Base-by-base conservation (phyloP, 2,888 invertebrate genomes). In the Colostygia pectinataria region DNA sequence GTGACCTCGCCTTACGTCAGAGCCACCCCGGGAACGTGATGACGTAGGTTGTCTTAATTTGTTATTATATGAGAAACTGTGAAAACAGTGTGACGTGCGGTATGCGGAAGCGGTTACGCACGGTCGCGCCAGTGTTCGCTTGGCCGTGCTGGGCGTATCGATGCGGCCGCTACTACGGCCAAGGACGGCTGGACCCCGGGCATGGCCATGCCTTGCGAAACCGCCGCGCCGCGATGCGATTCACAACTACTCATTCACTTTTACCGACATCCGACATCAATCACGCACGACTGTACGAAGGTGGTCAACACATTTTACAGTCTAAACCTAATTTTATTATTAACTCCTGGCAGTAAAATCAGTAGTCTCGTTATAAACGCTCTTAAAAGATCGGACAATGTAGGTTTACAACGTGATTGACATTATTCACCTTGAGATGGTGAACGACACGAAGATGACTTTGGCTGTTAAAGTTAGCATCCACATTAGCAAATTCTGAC, bases 31-130 rank as follows among this genome's bases (percentile, higher is more conserved):
- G 65, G 66, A 61, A 66, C 18, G 13, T 27, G 56, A 62, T 71
- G 70, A 75, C 73, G 76, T 66, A 63, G 61, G 62, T 61, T 53
- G 55, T 9, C 32, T 15, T 58, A 64, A 56, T 65, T 59, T 55
- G 56, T 54, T 74, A 78, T 74, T 59, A 63, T 62, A 66, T 62
- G 56, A 46, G 64, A 51, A 36, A 20, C 18, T 37, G 43, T 28
- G 25, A 36, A 27, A 32, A 33, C 14, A 32, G 43, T 36, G 53
- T 50, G 44, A 44, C 56, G 59, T 27, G 70, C 6, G 65, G 27
- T 55, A 81, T 68, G 74, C 82, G 84, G 87, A 88, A 86, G 79
- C 65, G 64, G 79, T 75, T 77, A 80, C 83, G 83, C 81, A 71
- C 71, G 74, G 78, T 65, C 80, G 78, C 63, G 61, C 36, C 33